Percentiles rank a stretch among this genome's conserved stretches.
phyloP scores from a whole-genome alignment of 2,888 invertebrate genomes.

The Sipunculus nudus region DNA sequence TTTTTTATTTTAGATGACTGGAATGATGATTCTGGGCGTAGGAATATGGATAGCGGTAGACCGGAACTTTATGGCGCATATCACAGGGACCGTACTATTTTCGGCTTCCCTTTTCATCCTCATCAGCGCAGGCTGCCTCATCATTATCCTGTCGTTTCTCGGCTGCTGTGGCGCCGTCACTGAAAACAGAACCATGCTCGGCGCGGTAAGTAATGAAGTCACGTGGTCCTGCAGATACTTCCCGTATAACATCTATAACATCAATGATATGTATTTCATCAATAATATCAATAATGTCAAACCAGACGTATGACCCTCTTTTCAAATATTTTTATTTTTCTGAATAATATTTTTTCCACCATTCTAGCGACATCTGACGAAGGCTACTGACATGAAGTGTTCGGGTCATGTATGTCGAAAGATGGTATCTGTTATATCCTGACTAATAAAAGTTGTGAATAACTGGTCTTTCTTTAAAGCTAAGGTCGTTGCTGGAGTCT shows the following conservation, averaged over 20 bases:
- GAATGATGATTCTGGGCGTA: conserved; percentile 73
- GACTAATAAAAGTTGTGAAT: no score
- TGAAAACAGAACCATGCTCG: conserved; percentile 91
- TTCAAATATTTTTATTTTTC: conserved; percentile 9
- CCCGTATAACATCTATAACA: no score
- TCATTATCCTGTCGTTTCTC: conserved; percentile 85
- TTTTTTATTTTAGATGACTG: conserved; percentile 28
- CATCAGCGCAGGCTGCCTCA: conserved; percentile 82
- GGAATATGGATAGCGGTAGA: conserved; percentile 87
- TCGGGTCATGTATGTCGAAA: no score
- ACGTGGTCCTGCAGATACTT: no score
- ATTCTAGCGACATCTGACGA: no score
- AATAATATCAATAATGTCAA: no score
- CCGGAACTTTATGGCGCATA: conserved; percentile 83
- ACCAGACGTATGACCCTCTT: no score
- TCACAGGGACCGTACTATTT: conserved; percentile 87
- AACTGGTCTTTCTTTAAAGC: no score
- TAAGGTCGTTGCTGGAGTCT: no score
- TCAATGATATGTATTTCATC: no score
- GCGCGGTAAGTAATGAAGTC: conserved; percentile 76
- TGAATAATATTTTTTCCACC: neutral
- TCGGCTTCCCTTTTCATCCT: conserved; percentile 86
- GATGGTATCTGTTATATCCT: no score
- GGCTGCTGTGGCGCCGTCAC: conserved; percentile 94
- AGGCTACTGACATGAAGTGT: no score